phyloP scores from a whole-genome alignment of 2,113 vertebrate species.

The Thunnus thynnus region DNA sequence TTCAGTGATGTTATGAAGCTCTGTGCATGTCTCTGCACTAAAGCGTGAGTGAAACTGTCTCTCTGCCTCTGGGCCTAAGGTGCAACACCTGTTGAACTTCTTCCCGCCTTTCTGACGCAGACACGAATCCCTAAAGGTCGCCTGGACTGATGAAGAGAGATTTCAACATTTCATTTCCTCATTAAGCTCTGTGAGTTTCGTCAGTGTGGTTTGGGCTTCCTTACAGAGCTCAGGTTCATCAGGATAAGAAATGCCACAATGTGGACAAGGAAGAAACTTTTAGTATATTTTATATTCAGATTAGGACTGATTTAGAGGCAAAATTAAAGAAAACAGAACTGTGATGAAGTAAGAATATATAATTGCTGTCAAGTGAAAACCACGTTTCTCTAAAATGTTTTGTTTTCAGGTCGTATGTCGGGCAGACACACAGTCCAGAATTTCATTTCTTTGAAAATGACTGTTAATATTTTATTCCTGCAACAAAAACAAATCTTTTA shows the following conservation, averaged over 20 bases:
- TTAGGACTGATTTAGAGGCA: background rate
- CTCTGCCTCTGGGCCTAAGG: background rate
- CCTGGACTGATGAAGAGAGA: constrained; percentile 8
- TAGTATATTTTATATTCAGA: background rate
- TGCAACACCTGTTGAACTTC: constrained; percentile 42
- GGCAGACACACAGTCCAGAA: no score
- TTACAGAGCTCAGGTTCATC: background rate
- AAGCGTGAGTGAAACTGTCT: background rate
- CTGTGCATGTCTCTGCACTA: no score
- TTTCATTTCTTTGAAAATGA: no score
- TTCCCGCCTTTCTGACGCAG: background rate
- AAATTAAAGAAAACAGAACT: no score
- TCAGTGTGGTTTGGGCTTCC: constrained; percentile 19
- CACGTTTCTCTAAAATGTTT: no score
- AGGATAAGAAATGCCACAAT: background rate
- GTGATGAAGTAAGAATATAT: no score
- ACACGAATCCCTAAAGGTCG: constrained; percentile 32
- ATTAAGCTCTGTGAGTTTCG: constrained; percentile 19
- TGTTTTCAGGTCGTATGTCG: no score
- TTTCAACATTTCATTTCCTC: constrained; percentile 63
- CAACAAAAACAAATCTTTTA: no score
- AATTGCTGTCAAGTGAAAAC: no score
- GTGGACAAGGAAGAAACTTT: background rate
- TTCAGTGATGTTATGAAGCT: no score
- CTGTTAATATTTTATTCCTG: no score